Percentiles rank a stretch among this genome's conserved stretches.
Conservation (phyloP, 2,888 invertebrate genomes). For the Diarsia brunnea region DNA sequence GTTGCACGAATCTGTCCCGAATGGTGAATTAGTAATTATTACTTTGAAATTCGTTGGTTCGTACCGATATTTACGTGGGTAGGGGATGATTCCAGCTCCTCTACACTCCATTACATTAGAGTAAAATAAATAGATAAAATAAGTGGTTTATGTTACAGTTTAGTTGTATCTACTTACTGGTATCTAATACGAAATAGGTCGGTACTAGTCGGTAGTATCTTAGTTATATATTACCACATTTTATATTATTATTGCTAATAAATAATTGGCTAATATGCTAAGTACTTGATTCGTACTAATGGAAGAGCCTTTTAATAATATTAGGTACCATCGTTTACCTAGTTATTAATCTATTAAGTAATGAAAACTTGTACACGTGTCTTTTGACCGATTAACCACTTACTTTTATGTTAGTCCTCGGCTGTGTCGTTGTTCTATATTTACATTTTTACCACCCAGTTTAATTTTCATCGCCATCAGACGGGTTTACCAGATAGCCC, state of each 20-base stretch:
- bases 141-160: neutral
- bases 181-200: neutral
- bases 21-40: conserved; percentile 52
- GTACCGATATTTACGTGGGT: neutral
- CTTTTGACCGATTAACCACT: conserved; percentile 11
- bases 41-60: conserved; percentile 18
- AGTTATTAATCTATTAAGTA: conserved; percentile 12
- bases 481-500: neutral
- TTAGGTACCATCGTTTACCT: neutral
- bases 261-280: too few species aligned
- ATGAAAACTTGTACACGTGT: conserved; percentile 12
- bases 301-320: neutral
- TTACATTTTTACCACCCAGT: too few species aligned
- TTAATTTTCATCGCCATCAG: neutral
- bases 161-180: too few species aligned
- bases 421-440: neutral
- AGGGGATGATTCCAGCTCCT: neutral
- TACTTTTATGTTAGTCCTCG: neutral
- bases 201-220: neutral
- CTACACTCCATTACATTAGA: neutral
- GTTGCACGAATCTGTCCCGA: conserved; percentile 57
- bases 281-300: neutral
- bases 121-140: neutral
- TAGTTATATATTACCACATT: neutral
- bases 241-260: neutral